Conservation (phyloP, 2,888 invertebrate genomes). For the Myopa tessellatipennis region DNA sequence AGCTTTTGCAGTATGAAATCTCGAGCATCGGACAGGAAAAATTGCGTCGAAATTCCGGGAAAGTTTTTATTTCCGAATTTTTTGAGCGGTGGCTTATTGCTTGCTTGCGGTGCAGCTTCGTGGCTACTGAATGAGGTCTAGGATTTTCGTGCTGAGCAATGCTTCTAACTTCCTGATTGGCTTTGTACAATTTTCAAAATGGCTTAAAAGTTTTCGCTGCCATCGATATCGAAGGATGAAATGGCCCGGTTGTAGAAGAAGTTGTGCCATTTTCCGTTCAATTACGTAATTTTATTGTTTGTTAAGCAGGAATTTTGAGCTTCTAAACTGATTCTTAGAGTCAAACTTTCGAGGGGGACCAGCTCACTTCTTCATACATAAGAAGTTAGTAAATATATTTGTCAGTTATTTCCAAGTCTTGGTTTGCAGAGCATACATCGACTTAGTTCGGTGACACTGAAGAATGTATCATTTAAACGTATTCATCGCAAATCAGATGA, state of each 20-base stretch:
- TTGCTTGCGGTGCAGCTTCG: constrained; percentile 8
- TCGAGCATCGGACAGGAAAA: too few relatives aligned
- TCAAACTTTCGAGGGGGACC: constrained; percentile 12
- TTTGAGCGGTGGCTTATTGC: background rate
- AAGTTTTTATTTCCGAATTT: background rate
- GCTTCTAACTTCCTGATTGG: constrained; percentile 63
- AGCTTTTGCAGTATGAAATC: too few relatives aligned
- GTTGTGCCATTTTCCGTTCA: constrained; percentile 16
- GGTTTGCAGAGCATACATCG: too few relatives aligned
- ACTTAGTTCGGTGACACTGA: too few relatives aligned
- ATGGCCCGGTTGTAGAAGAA: background rate
- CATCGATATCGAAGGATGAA: background rate
- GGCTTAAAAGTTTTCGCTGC: constrained; percentile 45
- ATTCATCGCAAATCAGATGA: too few relatives aligned
- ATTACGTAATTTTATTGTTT: constrained; percentile 34
- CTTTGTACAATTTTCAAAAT: constrained; percentile 59
- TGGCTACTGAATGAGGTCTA: background rate
- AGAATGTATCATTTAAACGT: too few relatives aligned
- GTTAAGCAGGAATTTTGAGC: background rate
- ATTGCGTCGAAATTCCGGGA: background rate
- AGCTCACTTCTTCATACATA: background rate
- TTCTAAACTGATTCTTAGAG: constrained; percentile 31
- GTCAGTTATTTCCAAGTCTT: too few relatives aligned
- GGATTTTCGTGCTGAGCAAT: constrained; percentile 50
- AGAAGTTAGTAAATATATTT: too few relatives aligned